Evolutionary conservation across 2,888 invertebrate genomes (phyloP).

Genomic region (Bhutanitis thaidina): DNA sequence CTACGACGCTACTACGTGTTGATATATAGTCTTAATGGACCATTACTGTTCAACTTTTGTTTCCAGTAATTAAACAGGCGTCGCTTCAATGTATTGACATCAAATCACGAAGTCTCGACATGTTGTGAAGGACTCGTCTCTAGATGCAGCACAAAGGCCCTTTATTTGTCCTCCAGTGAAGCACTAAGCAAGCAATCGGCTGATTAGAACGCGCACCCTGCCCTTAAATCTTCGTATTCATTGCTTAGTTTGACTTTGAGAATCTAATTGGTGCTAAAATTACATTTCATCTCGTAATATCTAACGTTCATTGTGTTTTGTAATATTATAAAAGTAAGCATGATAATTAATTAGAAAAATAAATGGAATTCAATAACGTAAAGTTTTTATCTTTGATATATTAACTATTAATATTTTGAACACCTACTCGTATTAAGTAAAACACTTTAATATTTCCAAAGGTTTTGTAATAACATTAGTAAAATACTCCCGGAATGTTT

Average conservation of each 20-base stretch:
- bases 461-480: too few relatives aligned
- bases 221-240: constrained; percentile 29
- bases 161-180: constrained; percentile 36
- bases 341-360: too few relatives aligned
- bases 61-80: constrained; percentile 11
- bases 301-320: too few relatives aligned
- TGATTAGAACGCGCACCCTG: constrained; percentile 57
- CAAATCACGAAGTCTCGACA: constrained; percentile 29
- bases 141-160: constrained; percentile 42
- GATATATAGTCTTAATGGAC: neutral
- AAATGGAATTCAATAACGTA: too few relatives aligned
- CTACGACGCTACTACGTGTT: neutral
- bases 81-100: constrained; percentile 36
- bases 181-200: constrained; percentile 58
- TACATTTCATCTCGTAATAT: neutral
- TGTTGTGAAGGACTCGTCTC: constrained; percentile 25
- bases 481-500: too few relatives aligned
- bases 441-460: too few relatives aligned
- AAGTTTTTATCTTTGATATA: too few relatives aligned
- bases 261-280: constrained; percentile 8
- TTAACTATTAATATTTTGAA: too few relatives aligned
- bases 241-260: constrained; percentile 27
- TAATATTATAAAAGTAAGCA: too few relatives aligned
- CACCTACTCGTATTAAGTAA: too few relatives aligned
- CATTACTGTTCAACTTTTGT: neutral